Evolutionary conservation across 2,113 vertebrate genomes (phyloP), one percentile per base, ranked within the genome.

Genomic region (Archilochus colubris): DNA sequence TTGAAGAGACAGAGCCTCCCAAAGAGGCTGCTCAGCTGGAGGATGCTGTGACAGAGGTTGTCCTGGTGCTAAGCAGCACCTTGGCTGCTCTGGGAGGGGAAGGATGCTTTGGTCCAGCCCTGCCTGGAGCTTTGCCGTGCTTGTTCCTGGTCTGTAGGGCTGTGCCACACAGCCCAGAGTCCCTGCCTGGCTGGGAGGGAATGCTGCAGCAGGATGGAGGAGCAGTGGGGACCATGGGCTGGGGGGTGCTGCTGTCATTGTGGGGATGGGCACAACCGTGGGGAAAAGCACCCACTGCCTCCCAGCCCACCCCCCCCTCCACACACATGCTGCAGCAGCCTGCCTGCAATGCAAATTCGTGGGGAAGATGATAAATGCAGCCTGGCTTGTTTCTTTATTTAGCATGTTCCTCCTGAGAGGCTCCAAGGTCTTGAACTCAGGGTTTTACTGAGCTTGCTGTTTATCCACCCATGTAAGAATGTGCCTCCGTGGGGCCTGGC

Each of bases 141-240:
- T 48, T 6, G 4, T 10, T 43, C 17, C 63, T 2, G 2, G 14
- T 53, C 87, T 0, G 0, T 27, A 8, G 1, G 13, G 46, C 55
- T 0, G 3, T 10, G 44, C 43, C 1, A 0, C 3, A 31, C 46
- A 74, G 44, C 54, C 36, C 6, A 2, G 50, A 8, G 15, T 48
- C 55, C 36, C 30, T 76, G 68, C 17, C 38, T 46, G 18, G 40
- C 8, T 91, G 55, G 55, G n/a, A 79, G 21, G 12, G 13, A 28
- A 27, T 36, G 33, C 63, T 59, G 40, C 58, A 28, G 46, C 6
- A 1, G 59, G 31, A 12, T 6, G 19, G 43, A 10, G n/a, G 19
- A 22, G 40, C 10, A 6, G 9, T 2, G 6, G 44, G 53, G 27
- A 68, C 8, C 40, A 44, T 44, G 16, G 74, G 27, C 17, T 23